These are phyloP conservation scores for Sebastes umbrosus DNA, from an alignment of 2,797 vertebrate genomes.

Conservation along the genomic window DNA sequence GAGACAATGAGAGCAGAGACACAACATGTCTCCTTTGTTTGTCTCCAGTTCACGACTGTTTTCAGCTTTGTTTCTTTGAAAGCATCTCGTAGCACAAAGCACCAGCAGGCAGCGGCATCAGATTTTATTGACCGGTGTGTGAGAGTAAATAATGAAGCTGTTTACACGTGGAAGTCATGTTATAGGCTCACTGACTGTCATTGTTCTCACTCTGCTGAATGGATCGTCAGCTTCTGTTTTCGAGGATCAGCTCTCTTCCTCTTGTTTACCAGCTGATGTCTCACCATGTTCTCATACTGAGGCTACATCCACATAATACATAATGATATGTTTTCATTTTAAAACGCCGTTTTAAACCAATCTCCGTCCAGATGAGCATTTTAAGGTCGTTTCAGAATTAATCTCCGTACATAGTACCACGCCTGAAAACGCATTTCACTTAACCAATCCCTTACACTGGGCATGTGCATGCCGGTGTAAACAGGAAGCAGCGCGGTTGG, in stretches of 20 bases:
- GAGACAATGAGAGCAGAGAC: constrained; percentile 15
- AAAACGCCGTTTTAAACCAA: too few relatives aligned
- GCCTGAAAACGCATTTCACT: too few relatives aligned
- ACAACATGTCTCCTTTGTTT: not conserved
- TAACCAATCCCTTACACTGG: too few relatives aligned
- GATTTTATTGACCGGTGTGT: constrained; percentile 10
- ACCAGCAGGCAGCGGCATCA: not conserved
- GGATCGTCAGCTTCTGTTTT: not conserved
- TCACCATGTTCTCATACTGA: not conserved
- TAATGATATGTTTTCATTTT: too few relatives aligned
- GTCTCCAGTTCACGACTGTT: not conserved
- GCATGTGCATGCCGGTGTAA: too few relatives aligned
- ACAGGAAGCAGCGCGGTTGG: too few relatives aligned
- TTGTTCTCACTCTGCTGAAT: not conserved
- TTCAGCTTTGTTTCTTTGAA: constrained; percentile 1
- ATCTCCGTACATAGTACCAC: too few relatives aligned
- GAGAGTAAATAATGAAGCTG: constrained; percentile 5
- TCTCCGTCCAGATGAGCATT: too few relatives aligned
- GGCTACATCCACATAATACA: too few relatives aligned
- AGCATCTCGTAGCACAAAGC: not conserved
- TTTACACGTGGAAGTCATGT: constrained; percentile 4
- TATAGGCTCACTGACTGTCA: not conserved
- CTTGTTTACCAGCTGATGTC: not conserved
- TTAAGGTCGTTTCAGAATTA: too few relatives aligned
- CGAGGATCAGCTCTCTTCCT: not conserved